Evolutionary conservation across 2,888 invertebrate genomes (phyloP).

Genomic region (Ochropacha duplaris): DNA sequence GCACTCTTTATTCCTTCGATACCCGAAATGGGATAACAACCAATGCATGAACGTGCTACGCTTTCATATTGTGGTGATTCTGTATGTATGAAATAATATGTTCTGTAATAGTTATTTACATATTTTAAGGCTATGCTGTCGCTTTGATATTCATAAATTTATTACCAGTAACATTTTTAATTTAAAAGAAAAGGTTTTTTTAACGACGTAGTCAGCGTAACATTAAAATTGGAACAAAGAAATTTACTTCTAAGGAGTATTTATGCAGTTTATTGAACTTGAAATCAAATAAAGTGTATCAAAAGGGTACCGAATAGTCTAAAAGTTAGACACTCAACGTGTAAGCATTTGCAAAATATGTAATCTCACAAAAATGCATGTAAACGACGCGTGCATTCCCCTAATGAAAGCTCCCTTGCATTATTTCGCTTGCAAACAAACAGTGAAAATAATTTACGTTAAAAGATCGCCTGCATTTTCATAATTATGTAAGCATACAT

Average conservation of each 20-base stretch:
- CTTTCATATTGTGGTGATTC: constrained; percentile 12
- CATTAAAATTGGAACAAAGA: too few relatives aligned
- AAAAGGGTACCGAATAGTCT: background rate
- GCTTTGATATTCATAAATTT: background rate
- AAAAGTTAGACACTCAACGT: constrained; percentile 8
- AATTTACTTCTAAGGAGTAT: too few relatives aligned
- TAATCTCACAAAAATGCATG: constrained; percentile 60
- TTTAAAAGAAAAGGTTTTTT: too few relatives aligned
- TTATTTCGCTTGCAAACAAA: constrained; percentile 61
- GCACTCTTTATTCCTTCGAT: constrained; percentile 54
- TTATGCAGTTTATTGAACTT: too few relatives aligned
- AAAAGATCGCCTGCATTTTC: constrained; percentile 69
- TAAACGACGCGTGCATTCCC: constrained; percentile 56
- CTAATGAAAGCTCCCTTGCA: constrained; percentile 65
- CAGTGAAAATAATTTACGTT: constrained; percentile 71
- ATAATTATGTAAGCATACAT: constrained; percentile 75
- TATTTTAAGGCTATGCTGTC: background rate
- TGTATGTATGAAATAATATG: constrained; percentile 4
- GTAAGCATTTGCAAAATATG: constrained; percentile 43
- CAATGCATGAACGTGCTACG: constrained; percentile 12
- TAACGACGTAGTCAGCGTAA: too few relatives aligned
- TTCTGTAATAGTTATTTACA: constrained; percentile 11
- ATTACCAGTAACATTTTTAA: too few relatives aligned
- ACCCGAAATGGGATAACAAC: constrained; percentile 51
- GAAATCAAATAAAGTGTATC: too few relatives aligned